A percentile compares a stretch with the other conserved stretches of the same genome.
These are phyloP conservation scores for Sarcophaga caerulescens DNA, from an alignment of 2,888 invertebrate species.

Conservation along the genomic window DNA sequence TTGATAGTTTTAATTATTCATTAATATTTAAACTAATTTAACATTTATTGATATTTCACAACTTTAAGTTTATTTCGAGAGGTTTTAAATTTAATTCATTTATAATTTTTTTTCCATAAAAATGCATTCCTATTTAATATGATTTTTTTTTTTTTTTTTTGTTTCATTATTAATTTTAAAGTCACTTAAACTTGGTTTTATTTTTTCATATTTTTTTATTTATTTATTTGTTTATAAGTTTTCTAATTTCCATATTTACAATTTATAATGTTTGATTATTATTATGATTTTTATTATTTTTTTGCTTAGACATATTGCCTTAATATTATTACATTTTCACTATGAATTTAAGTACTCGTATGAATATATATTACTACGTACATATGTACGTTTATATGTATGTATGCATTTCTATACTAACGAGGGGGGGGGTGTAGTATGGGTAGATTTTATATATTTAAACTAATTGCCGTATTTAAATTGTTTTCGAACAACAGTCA, in stretches of 20 bases:
- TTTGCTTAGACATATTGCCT: constrained; percentile 33
- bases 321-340: constrained; percentile 47
- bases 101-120: neutral
- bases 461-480: constrained; percentile 58
- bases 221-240: constrained; percentile 27
- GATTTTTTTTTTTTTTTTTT: constrained; percentile 13
- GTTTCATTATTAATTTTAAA: constrained; percentile 26
- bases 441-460: constrained; percentile 47
- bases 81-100: constrained; percentile 41
- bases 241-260: constrained; percentile 50
- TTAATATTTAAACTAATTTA: constrained; percentile 49
- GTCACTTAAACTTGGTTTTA: constrained; percentile 2
- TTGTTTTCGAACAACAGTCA: constrained; percentile 71
- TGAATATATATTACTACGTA: constrained; percentile 34
- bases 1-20: constrained; percentile 21
- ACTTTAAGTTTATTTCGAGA: constrained; percentile 71
- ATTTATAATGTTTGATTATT: constrained; percentile 18
- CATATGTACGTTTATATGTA: constrained; percentile 20
- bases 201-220: no score
- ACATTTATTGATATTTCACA: constrained; percentile 78
- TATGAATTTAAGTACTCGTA: constrained; percentile 48
- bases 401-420: constrained; percentile 8
- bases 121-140: neutral
- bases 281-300: neutral
- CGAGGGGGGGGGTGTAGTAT: neutral